phyloP scores from a whole-genome alignment of 64 coral and sea anemone species.

The Pachyseris speciosa region DNA sequence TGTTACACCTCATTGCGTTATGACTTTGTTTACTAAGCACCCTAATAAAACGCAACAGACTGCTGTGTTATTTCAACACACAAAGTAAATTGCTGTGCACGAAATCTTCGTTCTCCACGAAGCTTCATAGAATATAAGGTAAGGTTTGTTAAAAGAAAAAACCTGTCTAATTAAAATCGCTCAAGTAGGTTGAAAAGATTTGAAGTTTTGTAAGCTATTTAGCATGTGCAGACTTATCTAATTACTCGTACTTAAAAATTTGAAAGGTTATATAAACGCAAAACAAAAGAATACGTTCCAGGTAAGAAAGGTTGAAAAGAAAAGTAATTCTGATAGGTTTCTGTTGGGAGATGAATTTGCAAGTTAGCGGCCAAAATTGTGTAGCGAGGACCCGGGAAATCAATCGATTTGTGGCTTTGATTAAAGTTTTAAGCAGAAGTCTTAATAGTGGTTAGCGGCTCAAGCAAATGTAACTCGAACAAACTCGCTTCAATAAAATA shows the following conservation, averaged over 20 bases:
- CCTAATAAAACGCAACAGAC: too few relatives aligned
- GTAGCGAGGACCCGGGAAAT: too few relatives aligned
- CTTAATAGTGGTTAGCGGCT: too few relatives aligned
- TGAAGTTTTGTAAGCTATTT: too few relatives aligned
- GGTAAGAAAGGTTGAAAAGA: not conserved
- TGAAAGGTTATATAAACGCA: not conserved
- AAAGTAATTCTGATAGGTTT: not conserved
- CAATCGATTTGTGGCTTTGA: too few relatives aligned
- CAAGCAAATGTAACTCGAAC: too few relatives aligned
- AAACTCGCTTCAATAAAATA: too few relatives aligned
- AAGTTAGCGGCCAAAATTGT: too few relatives aligned
- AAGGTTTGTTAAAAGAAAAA: not conserved
- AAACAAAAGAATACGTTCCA: not conserved
- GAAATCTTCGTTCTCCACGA: not conserved
- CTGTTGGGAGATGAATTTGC: not conserved
- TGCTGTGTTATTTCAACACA: not conserved
- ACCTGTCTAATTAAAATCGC: too few relatives aligned
- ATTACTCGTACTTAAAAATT: conserved; percentile 7
- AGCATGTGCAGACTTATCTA: not conserved
- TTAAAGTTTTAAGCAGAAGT: too few relatives aligned
- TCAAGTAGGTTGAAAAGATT: not conserved
- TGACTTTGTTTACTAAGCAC: not conserved
- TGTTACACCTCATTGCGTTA: not conserved
- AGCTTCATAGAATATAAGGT: not conserved
- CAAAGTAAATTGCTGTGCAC: not conserved